Base-by-base conservation (phyloP, 1,140 invertebrate species). In the Palaemon carinicauda region DNA sequence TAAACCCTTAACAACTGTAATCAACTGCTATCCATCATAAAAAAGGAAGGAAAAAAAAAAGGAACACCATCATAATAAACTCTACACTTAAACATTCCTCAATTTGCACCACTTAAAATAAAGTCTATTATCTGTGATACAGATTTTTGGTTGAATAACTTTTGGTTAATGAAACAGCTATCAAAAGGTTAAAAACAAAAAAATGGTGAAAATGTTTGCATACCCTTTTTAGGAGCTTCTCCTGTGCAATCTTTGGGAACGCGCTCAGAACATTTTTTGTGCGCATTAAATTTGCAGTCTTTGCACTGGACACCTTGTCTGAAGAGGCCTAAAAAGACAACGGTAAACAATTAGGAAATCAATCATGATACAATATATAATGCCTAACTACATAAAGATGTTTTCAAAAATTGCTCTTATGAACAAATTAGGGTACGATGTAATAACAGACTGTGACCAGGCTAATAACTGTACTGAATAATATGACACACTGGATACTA, bases 241-340 rank as follows among this genome's bases (percentile, higher is more conserved):
- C 97, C 98, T 21, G 96, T 95, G 93, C 98, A 99, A 92, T 99
- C 97, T 92, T 97, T 98, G 24, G 98, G 97, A 89, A 99, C 96
- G 92, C 96, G 95, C 31, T 97, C 96, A 88, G 97, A 94, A 92
- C 98, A 99, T 92, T 99, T 99, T 91, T 98, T 97, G 92, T 99
- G 98, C 86, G 96, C 97, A 93, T 99, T 99, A 92, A 98, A 99
- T 91, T 98, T 97, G 91, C 98, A 99, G 93, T 99, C 98, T 93
- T 97, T 96, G 92, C 98, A 99, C 91, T 99, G 98, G 81, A 98
- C 92, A 65, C 98, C 97, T 87, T 89, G 89, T 60, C 86, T 52
- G 53, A 86, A 86, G 2, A 86, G 51, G 71, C 83, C 83, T 86
- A 77, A 53, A 15, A 24, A 29, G n/a, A 1, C 29, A 9, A 54